phyloP scores from a whole-genome alignment of 2,888 invertebrate genomes.

The Leucophenga montana region DNA sequence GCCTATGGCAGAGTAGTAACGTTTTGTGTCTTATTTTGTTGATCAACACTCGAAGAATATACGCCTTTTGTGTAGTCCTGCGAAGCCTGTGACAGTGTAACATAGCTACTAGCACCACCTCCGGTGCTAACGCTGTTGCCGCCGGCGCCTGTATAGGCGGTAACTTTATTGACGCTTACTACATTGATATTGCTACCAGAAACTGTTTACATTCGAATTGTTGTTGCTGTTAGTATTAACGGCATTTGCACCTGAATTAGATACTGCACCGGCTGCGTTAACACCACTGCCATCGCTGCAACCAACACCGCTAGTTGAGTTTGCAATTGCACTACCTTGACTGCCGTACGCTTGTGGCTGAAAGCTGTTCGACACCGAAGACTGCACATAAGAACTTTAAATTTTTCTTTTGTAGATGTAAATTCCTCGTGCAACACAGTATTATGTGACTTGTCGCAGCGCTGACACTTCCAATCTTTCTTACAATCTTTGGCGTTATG shows the following conservation, averaged over 20 bases:
- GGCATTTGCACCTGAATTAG: too few species aligned
- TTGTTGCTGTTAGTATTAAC: too few species aligned
- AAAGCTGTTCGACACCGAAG: slow-evolving; percentile 70
- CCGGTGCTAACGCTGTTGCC: slow-evolving; percentile 47
- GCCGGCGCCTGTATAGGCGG: slow-evolving; percentile 47
- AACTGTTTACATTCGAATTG: slow-evolving; percentile 59
- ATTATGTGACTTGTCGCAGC: too few species aligned
- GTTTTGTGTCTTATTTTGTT: slow-evolving; percentile 72
- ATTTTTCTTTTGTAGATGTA: too few species aligned
- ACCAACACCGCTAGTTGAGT: slow-evolving; percentile 70
- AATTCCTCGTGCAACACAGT: too few species aligned
- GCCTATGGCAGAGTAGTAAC: slow-evolving; percentile 74
- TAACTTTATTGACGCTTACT: slow-evolving; percentile 47
- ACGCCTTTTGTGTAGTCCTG: slow-evolving; percentile 73
- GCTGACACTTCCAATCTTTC: too few species aligned
- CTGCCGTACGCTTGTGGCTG: slow-evolving; percentile 72
- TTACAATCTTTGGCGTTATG: too few species aligned
- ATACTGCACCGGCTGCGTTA: slow-evolving; percentile 58
- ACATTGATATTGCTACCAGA: slow-evolving; percentile 55
- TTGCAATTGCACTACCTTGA: too few species aligned
- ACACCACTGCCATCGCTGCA: slow-evolving; percentile 64
- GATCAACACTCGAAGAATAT: slow-evolving; percentile 72
- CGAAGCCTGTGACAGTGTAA: slow-evolving; percentile 74
- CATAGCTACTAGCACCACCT: slow-evolving; percentile 73
- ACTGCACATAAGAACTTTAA: too few species aligned